Evolutionary conservation across 2,888 invertebrate genomes (phyloP).

Genomic region (Trissoscelio sp.): DNA sequence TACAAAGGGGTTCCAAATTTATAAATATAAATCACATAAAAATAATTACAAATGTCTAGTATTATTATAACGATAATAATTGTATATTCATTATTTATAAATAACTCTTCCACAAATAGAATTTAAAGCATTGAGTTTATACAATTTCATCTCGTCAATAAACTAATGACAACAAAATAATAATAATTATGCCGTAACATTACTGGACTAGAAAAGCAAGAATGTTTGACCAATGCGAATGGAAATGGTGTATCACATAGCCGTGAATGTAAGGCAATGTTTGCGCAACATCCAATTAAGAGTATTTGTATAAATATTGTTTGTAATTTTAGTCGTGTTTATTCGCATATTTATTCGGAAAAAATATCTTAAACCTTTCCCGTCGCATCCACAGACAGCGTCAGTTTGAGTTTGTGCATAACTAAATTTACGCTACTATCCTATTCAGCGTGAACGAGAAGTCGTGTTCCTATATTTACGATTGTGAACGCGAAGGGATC

Average conservation of each 20-base stretch:
- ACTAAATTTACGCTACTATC: slow-evolving; percentile 43
- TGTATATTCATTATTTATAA: too few relatives aligned
- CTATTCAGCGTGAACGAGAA: slow-evolving; percentile 36
- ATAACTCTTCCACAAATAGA: too few relatives aligned
- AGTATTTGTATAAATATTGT: slow-evolving; percentile 54
- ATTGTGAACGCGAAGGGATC: slow-evolving; percentile 49
- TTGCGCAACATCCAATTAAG: slow-evolving; percentile 57
- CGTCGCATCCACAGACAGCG: slow-evolving; percentile 14
- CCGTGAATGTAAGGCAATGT: slow-evolving; percentile 25
- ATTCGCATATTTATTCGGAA: slow-evolving; percentile 38
- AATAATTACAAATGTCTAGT: too few relatives aligned
- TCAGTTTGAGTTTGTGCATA: slow-evolving; percentile 47
- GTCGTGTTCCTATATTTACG: slow-evolving; percentile 52
- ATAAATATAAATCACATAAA: too few relatives aligned
- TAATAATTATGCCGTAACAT: slow-evolving; percentile 18
- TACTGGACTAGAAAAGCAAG: slow-evolving; percentile 27
- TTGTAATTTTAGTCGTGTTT: slow-evolving; percentile 52
- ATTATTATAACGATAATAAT: too few relatives aligned
- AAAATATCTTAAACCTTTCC: slow-evolving; percentile 45
- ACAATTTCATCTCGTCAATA: too few relatives aligned
- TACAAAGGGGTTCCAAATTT: too few relatives aligned
- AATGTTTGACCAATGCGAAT: slow-evolving; percentile 27
- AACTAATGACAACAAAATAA: slow-evolving; percentile 19
- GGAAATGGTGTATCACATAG: slow-evolving; percentile 15
- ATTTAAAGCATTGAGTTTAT: too few relatives aligned